Conservation (phyloP, 1,140 invertebrate species). For the Brachionus rubens region DNA sequence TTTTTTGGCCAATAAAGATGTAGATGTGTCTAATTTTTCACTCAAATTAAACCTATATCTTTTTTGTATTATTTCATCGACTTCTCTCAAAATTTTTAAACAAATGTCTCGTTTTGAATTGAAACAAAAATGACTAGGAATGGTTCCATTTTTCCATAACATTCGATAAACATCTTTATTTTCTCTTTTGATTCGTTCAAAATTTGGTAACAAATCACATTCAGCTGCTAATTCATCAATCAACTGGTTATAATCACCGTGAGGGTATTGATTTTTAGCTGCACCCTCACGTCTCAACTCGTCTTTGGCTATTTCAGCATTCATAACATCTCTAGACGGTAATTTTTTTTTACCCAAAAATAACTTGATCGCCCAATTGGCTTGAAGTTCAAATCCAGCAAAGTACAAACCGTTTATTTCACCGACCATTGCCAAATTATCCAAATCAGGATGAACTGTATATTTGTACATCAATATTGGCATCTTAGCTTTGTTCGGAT, state of each 20-base stretch:
- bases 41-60: neutral
- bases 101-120: neutral
- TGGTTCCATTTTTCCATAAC: conserved; percentile 9
- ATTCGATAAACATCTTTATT: neutral
- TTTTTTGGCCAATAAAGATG: neutral
- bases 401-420: neutral
- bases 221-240: conserved; percentile 18
- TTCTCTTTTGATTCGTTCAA: neutral
- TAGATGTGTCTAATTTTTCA: conserved; percentile 2
- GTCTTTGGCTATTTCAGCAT: neutral
- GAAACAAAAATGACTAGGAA: conserved; percentile 20
- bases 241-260: neutral
- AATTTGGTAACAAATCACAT: neutral
- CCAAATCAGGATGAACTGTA: neutral
- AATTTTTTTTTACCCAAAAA: conserved; percentile 1
- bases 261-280: neutral
- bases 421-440: conserved; percentile 2
- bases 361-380: conserved; percentile 6
- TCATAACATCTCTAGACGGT: neutral
- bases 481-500: neutral
- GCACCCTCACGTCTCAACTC: neutral
- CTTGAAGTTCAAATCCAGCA: conserved; percentile 7
- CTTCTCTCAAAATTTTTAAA: neutral
- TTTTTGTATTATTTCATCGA: neutral
- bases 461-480: conserved; percentile 24